Evolutionary conservation across 2,113 vertebrate genomes (phyloP), one percentile per base, ranked within the genome.

Genomic region (Megaceryle torquata): DNA sequence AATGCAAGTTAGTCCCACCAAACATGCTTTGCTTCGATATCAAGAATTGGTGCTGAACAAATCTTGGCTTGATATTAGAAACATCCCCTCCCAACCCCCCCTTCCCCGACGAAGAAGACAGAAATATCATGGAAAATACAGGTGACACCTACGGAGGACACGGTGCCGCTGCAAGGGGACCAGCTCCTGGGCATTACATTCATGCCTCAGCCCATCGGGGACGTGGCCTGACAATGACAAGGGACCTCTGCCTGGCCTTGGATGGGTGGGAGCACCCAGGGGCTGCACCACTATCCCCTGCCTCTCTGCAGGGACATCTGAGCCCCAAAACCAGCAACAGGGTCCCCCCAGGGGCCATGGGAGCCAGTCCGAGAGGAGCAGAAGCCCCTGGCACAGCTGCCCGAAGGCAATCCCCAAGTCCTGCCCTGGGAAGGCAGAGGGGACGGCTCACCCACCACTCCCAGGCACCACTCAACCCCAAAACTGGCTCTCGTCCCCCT

Each of bases 1-100:
- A 93, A 88, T 75, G 76, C 82, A 91, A 91, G 79, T 94, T 91
- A 94, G 93, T 88, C 69, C 83, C 43, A 72, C 9, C 88, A 92
- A 92, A 94, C 86, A 82, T 86, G 85, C 88, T 92, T 90, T 77
- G 64, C 90, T 93, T 94, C 37, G 35, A 86, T 89, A 91, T 70
- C 86, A 84, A 92, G 94, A 94, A 94, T 15, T 33, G 80, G 86
- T 90, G 89, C 91, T 94, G 88, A 96, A 92, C 93, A 93, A 95
- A 83, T 67, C 86, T 72, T 9, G 54, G 79, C 74, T 89, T 18
- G 65, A 88, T 91, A 93, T 76, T 86, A 86, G 88, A 96, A 94
- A 95, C 48, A 86, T 3, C 65, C 65, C 68, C 33, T 46, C 46
- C 61, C 15, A 10, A 19, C 29, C 76, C 29, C 59, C 13, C 67